Conservation (phyloP, 2,113 vertebrate species). For the Neotoma lepida region DNA sequence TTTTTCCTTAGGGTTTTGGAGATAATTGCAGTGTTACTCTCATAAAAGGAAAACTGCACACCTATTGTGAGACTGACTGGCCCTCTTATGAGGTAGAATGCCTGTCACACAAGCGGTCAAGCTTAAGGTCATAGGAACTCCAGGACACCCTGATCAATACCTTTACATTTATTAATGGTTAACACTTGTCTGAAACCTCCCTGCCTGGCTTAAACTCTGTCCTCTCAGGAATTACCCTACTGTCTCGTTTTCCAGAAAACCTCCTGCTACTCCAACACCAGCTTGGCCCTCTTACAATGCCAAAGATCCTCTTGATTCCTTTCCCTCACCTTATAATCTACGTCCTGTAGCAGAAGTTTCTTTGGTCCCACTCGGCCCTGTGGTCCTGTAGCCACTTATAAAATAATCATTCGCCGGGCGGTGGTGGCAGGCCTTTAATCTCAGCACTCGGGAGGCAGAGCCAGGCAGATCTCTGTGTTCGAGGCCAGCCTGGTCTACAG, state of each 20-base stretch:
- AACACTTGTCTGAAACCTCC: background rate
- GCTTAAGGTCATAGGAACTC: background rate
- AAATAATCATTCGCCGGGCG: no score
- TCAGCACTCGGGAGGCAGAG: no score
- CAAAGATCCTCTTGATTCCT: background rate
- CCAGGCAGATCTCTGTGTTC: no score
- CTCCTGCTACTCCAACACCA: background rate
- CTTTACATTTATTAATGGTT: background rate
- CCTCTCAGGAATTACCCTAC: background rate
- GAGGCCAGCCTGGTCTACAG: no score
- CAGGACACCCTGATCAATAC: background rate
- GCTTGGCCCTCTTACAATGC: background rate
- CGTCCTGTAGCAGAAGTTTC: no score
- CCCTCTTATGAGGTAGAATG: background rate
- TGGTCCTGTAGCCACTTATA: no score
- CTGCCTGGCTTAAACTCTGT: background rate
- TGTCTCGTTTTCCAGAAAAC: background rate
- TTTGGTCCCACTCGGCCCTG: no score
- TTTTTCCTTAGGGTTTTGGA: background rate
- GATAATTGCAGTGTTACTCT: background rate
- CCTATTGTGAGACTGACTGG: background rate
- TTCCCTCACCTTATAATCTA: background rate
- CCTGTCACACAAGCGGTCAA: no score
- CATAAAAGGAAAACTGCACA: background rate
- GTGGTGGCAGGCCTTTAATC: no score